These are phyloP conservation scores for Hydrozoanthus tunicans DNA, from an alignment of 64 coral and sea anemone species.

Conservation along the genomic window DNA sequence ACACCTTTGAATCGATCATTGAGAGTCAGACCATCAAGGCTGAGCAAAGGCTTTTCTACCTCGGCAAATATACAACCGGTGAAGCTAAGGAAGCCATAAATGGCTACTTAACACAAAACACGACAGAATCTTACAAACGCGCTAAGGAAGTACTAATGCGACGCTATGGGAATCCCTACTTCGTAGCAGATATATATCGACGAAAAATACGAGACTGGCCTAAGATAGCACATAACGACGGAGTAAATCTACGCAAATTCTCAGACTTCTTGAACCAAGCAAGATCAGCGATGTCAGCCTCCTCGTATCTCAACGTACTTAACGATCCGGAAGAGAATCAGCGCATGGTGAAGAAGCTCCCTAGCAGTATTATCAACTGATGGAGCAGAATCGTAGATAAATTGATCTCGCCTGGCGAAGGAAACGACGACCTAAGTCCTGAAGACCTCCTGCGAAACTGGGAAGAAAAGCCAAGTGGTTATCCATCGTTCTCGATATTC, in stretches of 20 bases:
- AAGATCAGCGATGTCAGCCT: slow-evolving; percentile 7
- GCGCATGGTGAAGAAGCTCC: slow-evolving; percentile 64
- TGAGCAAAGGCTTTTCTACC: no score
- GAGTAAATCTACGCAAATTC: no score
- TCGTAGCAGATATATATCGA: no score
- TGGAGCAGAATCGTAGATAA: slow-evolving; percentile 64
- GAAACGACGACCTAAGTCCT: background rate
- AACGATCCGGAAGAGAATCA: slow-evolving; percentile 82
- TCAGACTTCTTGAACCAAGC: no score
- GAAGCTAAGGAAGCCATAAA: background rate
- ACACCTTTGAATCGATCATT: no score
- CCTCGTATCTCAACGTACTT: slow-evolving; percentile 42
- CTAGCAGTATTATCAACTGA: slow-evolving; percentile 31
- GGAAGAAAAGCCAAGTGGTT: background rate
- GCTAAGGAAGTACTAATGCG: background rate
- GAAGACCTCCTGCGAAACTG: no score
- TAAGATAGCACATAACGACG: no score
- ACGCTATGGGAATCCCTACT: background rate
- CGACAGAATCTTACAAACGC: background rate
- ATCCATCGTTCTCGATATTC: background rate
- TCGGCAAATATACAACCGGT: no score
- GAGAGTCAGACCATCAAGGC: no score
- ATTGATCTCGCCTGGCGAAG: background rate
- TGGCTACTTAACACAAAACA: background rate
- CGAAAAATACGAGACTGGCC: no score